phyloP scores from a whole-genome alignment of 2,888 invertebrate genomes.

The Notodonta ziczac region DNA sequence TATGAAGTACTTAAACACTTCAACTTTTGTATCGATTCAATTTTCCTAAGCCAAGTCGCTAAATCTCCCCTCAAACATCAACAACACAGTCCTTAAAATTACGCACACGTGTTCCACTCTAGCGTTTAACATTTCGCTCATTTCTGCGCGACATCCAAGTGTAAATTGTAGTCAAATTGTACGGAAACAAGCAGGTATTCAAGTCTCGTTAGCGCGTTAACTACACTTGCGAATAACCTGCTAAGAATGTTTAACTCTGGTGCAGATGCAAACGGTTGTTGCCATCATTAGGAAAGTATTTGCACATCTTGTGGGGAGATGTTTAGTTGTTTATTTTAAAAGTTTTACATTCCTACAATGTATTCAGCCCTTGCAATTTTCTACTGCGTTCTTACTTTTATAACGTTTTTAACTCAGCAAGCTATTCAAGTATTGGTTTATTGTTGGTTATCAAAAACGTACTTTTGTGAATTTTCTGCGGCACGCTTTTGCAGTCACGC shows the following conservation, averaged over 20 bases:
- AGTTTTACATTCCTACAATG: too few relatives aligned
- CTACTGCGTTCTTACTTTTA: too few relatives aligned
- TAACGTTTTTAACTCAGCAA: too few relatives aligned
- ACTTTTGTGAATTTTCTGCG: too few relatives aligned
- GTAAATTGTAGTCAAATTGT: constrained; percentile 39
- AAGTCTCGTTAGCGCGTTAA: constrained; percentile 30
- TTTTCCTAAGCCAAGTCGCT: neutral
- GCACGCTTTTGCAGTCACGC: too few relatives aligned
- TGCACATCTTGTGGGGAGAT: neutral
- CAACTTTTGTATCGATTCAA: too few relatives aligned
- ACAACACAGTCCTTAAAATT: constrained; percentile 13
- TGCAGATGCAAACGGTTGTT: constrained; percentile 21
- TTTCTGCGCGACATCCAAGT: constrained; percentile 26
- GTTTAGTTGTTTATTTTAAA: too few relatives aligned
- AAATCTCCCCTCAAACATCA: neutral
- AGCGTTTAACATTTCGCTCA: constrained; percentile 30
- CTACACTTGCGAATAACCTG: constrained; percentile 36
- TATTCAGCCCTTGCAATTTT: too few relatives aligned
- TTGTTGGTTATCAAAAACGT: too few relatives aligned
- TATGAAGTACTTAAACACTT: too few relatives aligned
- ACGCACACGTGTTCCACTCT: constrained; percentile 19
- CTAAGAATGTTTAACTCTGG: constrained; percentile 31
- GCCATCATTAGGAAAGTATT: constrained; percentile 22
- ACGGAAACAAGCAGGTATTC: constrained; percentile 39
- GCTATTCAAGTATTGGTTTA: too few relatives aligned